Evolutionary conservation across 64 coral and sea anemone species (phyloP).

Genomic region (Stylophora pistillata): DNA sequence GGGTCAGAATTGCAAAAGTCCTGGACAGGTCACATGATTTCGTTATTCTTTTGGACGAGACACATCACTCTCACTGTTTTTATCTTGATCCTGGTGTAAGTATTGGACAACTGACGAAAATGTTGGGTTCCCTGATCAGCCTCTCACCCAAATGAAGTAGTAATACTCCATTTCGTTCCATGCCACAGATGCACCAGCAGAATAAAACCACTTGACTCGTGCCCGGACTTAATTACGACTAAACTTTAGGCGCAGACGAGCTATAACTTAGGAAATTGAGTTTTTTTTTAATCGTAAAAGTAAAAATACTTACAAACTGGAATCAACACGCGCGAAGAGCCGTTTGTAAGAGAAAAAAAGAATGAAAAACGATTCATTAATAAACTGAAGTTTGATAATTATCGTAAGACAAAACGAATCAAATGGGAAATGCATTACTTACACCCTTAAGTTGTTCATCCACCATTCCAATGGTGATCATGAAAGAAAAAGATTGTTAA

Average conservation of each 20-base stretch:
- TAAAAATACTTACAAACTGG: constrained; percentile 14
- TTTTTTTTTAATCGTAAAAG: not conserved
- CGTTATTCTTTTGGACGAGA: too few species aligned
- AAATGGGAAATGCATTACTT: not conserved
- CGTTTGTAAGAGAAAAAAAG: not conserved
- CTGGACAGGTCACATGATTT: too few species aligned
- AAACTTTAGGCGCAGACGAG: too few species aligned
- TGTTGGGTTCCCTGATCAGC: too few species aligned
- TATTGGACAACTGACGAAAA: too few species aligned
- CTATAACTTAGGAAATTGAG: not conserved
- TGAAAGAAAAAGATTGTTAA: not conserved
- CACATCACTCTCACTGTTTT: too few species aligned
- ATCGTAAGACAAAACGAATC: not conserved
- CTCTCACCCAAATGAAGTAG: too few species aligned
- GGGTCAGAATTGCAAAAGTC: too few species aligned
- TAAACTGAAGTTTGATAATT: not conserved
- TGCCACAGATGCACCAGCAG: too few species aligned
- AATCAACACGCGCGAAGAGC: not conserved
- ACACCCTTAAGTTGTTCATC: not conserved
- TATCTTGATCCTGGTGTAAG: too few species aligned
- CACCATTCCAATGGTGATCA: not conserved
- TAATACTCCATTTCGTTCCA: too few species aligned
- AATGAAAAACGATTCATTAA: not conserved
- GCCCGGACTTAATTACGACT: not conserved
- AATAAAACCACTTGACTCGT: too few species aligned